Base-by-base conservation (phyloP, 2,888 invertebrate genomes). In the Mayetiola destructor region DNA sequence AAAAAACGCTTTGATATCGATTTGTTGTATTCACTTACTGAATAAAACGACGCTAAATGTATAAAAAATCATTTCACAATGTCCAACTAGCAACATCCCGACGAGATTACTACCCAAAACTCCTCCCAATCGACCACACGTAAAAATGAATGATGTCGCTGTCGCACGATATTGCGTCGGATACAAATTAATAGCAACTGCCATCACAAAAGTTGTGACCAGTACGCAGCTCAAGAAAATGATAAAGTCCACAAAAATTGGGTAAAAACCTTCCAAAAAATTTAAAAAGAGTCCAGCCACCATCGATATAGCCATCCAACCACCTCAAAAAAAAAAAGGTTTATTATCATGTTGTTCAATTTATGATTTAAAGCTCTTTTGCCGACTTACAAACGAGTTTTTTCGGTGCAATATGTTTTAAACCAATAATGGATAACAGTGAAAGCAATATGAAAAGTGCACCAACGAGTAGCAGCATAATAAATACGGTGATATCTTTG, bases 171-270 rank as follows among this genome's bases (percentile, higher is more conserved):
- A 64, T 60, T 77, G 75, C n/a, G 80, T 80, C 2, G 80, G 80
- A 59, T 76, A 80, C 58, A 77, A 69, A 39, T 79, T 79, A 18
- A 80, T 78, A 5, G 78, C 71, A 0, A 79, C 77, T 0, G 79
- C 78, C 60, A 76, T 76, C 65, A 79, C 74, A 27, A 80, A 63
- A 0, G 78, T 78, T 30, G 78, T 78, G 10, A 3, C 16, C 4
- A 10, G 5, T 6, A 5, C 4, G 3, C 3, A 14, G 18, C 39
- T 39, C 4, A 39, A 10, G 20, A 39, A 39, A 3, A 39, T 2
- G 20, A 39, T 10, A 39, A 39, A 39, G 20, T 20, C 20, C 3
- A 39, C 9, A 16, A 39, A 16, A 18, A 18, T 39, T 14, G 4
- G 2, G 20, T 39, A 8, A 10, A 39, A 39, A 8, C 20, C 39